Percentiles rank a stretch among this genome's conserved stretches.
Evolutionary conservation across 2,797 vertebrate species (phyloP).

Genomic region (Champsocephalus gunnari): DNA sequence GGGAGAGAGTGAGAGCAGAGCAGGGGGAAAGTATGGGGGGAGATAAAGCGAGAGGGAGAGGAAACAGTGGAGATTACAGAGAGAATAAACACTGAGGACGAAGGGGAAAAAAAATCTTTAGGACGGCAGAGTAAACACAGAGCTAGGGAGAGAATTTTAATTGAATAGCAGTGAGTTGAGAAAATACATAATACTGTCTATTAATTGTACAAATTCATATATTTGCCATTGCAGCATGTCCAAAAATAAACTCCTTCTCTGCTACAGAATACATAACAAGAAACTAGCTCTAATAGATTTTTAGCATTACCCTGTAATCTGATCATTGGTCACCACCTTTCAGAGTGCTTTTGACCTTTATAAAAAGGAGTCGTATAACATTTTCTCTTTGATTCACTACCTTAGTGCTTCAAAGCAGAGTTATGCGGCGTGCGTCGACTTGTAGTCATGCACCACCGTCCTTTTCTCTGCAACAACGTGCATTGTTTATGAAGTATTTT

Average conservation of each 20-base stretch:
- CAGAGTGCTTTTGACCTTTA: conserved; percentile 8
- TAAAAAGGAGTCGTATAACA: background rate
- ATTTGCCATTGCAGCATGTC: background rate
- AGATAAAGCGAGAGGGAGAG: conserved; percentile 39
- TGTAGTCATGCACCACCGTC: background rate
- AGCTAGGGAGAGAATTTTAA: background rate
- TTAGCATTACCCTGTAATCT: background rate
- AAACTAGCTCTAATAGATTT: background rate
- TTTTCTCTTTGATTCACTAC: background rate
- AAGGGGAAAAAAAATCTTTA: background rate
- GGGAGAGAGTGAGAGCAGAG: conserved; percentile 13
- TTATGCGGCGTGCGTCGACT: background rate
- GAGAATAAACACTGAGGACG: conserved; percentile 49
- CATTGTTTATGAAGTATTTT: background rate
- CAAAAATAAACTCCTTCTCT: background rate
- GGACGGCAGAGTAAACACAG: background rate
- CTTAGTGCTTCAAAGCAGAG: background rate
- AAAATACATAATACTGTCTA: background rate
- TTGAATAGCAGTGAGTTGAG: background rate
- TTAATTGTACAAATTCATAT: background rate
- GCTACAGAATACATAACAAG: background rate
- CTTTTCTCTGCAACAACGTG: background rate
- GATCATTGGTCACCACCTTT: background rate
- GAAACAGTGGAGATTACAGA: conserved; percentile 62
- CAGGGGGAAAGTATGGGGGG: conserved; percentile 11